phyloP scores from a whole-genome alignment of 2,888 invertebrate genomes.

The Pristionchus entomophagus region DNA sequence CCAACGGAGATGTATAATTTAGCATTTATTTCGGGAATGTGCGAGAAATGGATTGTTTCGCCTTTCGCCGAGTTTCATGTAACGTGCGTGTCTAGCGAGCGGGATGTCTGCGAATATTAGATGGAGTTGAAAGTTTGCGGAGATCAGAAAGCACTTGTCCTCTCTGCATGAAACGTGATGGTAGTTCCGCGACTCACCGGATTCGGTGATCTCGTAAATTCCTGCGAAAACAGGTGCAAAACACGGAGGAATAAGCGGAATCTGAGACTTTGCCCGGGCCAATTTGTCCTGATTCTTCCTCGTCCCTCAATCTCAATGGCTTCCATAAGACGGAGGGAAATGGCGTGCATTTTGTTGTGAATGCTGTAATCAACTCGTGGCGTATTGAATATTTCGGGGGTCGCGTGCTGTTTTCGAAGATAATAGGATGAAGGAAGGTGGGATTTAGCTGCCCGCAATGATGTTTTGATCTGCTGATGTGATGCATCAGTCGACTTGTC shows the following conservation, averaged over 20 bases:
- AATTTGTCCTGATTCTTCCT: background rate
- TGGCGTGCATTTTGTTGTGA: no score
- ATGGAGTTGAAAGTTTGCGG: background rate
- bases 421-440: no score
- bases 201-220: background rate
- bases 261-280: background rate
- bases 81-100: background rate
- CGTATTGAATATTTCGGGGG: no score
- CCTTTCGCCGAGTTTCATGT: no score
- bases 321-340: background rate
- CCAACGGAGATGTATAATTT: background rate
- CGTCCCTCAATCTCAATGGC: background rate
- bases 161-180: background rate
- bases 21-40: background rate
- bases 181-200: background rate
- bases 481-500: background rate
- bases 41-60: background rate
- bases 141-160: background rate
- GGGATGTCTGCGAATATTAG: background rate
- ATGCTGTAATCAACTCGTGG: no score
- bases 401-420: no score
- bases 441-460: background rate
- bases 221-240: slow-evolving; percentile 3
- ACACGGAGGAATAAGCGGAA: background rate
- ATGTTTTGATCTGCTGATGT: background rate